Evolutionary conservation across 1,140 invertebrate species (phyloP), one percentile per base, ranked within the genome.

Genomic region (Lasioglossum albipes): DNA sequence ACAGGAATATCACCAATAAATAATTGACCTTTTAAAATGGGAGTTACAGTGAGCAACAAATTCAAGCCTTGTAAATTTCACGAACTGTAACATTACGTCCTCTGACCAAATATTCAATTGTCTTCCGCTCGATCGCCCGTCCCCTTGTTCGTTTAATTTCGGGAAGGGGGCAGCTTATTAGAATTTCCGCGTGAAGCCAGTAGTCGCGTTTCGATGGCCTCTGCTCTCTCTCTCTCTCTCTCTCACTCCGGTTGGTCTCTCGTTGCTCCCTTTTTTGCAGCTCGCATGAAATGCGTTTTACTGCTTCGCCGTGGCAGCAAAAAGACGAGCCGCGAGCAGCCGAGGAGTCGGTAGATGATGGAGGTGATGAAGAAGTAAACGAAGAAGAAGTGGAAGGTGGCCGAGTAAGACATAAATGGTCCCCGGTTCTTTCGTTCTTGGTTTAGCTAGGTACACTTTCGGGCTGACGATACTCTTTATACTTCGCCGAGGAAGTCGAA

Each of bases 281-380:
- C 78, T 84, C 75, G 78, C 84, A 81, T 84, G 84, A 85, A 85
- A 85, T 85, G 83, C 84, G 83, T 85, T 85, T 85, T 85, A 85
- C 83, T 85, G 83, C 84, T 84, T 72, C 62, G 69, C 72, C 83
- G 69, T 67, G 74, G 59, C 10, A 71, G 75, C 83, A 84, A 85
- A 84, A 77, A 52, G 77, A 84, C 52, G 64, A 74, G 79, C 64
- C 57, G 72, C 73, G 64, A 76, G 75, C 52, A 52, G 68, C 62
- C 69, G 79, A 49, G 42, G 69, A 70, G 76, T 67, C 81, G 65
- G 78, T 81, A 42, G 83, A 84, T 81, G 84, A 85, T 81, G 83
- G 78, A 85, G 84, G 80, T 84, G 84, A 85, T 85, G 84, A 85
- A 85, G 83, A 84, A 85, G 79, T 75, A 80, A 85, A 84, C 84